Base-by-base conservation (phyloP, 2,888 invertebrate genomes). In the Omphaloscelis lunosa region DNA sequence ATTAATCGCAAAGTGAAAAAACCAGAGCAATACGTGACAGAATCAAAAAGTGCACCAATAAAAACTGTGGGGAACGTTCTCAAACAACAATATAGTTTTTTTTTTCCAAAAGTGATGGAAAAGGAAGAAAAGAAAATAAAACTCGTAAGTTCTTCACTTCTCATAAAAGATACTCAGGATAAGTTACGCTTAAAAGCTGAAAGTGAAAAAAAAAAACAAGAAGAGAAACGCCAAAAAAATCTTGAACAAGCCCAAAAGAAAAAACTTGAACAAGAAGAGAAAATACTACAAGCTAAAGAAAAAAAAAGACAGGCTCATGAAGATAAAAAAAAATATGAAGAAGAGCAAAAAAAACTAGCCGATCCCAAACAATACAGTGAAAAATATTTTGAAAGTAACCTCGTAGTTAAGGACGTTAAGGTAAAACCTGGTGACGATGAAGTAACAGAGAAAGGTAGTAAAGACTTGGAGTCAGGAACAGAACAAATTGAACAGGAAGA, bases 151-250 rank as follows among this genome's bases (percentile, higher is more conserved):
- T 95, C 95, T 15, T 90, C 92, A 20, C 93, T 93, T 83, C 86
- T 95, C 62, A 92, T 95, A 65, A 91, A 88, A 89, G 88, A 93
- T 67, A 92, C 91, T 7, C 87, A 90, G 86, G 90, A 93, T 77
- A 93, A 68, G 45, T n/a, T 80, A 5, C 66, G 29, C 12, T 39
- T 23, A 61, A 51, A 71, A 72, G 59, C 58, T 51, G 72, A 84
- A 79, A 65, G 17, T 23, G 61, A 51, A 48, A 72, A 63, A 1
- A 51, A 75, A 75, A 45, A 0, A 41, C 67, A 45, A 11, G 80
- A 75, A 67, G 66, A 67, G 34, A 83, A 89, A 78, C 84, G 88
- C 73, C 81, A 82, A 63, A 81, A 73, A 61, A 83, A 70, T 68
- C 48, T 75, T 34, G 27, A 67, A 51, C 66, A 63, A 62, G 66